phyloP scores from a whole-genome alignment of 2,797 vertebrate species.

The Halcyon leucocephala region DNA sequence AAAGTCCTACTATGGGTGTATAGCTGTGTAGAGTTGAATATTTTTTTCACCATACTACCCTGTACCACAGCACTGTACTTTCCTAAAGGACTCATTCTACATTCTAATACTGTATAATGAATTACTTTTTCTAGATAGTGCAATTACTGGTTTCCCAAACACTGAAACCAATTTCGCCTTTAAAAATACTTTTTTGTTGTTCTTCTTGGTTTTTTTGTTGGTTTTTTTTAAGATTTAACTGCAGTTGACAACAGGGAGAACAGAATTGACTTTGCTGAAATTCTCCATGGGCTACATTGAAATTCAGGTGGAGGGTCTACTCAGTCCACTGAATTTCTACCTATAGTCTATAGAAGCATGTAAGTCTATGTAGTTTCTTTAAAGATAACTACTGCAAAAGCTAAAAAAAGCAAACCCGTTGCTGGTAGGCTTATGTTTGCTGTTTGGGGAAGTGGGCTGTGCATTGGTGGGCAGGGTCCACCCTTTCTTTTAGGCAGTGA shows the following conservation, averaged over 20 bases:
- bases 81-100: background rate
- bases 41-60: background rate
- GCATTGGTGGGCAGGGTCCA: background rate
- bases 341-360: background rate
- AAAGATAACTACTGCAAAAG: background rate
- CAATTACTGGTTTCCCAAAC: background rate
- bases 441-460: background rate
- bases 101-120: background rate
- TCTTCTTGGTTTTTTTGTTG: background rate
- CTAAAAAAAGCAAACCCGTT: background rate
- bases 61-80: background rate
- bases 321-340: background rate
- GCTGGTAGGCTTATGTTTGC: rapidly evolving
- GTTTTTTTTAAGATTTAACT: background rate
- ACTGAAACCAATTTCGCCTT: background rate
- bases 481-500: background rate
- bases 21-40: background rate
- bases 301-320: background rate
- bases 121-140: background rate
- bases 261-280: background rate
- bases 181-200: background rate
- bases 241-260: background rate
- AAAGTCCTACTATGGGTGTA: background rate
- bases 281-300: background rate
- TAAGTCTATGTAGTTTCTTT: background rate